A percentile compares a stretch with the other conserved stretches of the same genome.
These are phyloP conservation scores for Crenichthys baileyi DNA, from an alignment of 2,797 vertebrate species.

Conservation along the genomic window DNA sequence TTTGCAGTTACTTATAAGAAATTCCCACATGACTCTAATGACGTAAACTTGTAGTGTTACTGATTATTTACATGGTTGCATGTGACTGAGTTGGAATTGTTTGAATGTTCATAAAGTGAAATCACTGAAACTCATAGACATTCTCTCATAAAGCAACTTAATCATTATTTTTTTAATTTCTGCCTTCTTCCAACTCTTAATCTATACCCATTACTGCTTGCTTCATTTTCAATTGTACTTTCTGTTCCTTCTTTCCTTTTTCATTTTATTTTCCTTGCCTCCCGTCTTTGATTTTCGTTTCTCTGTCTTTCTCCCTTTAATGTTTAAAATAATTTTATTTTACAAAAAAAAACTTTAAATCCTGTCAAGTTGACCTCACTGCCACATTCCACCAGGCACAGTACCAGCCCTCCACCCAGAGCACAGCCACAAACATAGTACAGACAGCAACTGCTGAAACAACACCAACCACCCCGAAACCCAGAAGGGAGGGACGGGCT, in stretches of 20 bases:
- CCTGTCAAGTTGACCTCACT: too few relatives aligned
- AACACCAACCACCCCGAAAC: too few relatives aligned
- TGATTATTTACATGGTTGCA: background rate
- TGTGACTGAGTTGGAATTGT: background rate
- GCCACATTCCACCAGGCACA: too few relatives aligned
- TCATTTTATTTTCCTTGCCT: background rate
- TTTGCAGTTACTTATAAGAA: background rate
- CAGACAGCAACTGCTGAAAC: too few relatives aligned
- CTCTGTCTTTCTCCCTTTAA: too few relatives aligned
- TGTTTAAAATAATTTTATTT: too few relatives aligned
- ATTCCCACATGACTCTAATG: slow-evolving; percentile 21
- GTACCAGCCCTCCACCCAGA: too few relatives aligned
- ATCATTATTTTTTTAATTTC: slow-evolving; percentile 23
- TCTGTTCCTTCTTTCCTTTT: background rate
- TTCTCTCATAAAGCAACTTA: slow-evolving; percentile 9
- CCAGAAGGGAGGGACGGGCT: too few relatives aligned
- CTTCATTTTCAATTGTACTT: background rate
- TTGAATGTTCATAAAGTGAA: slow-evolving; percentile 32
- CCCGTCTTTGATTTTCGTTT: too few relatives aligned
- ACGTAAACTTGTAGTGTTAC: slow-evolving; percentile 4
- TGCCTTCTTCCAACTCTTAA: background rate
- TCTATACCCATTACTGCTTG: slow-evolving; percentile 9
- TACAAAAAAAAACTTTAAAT: too few relatives aligned
- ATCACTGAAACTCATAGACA: slow-evolving; percentile 15
- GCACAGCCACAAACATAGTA: too few relatives aligned